phyloP scores from a whole-genome alignment of 2,797 vertebrate species.

The Sebastes flavidus region DNA sequence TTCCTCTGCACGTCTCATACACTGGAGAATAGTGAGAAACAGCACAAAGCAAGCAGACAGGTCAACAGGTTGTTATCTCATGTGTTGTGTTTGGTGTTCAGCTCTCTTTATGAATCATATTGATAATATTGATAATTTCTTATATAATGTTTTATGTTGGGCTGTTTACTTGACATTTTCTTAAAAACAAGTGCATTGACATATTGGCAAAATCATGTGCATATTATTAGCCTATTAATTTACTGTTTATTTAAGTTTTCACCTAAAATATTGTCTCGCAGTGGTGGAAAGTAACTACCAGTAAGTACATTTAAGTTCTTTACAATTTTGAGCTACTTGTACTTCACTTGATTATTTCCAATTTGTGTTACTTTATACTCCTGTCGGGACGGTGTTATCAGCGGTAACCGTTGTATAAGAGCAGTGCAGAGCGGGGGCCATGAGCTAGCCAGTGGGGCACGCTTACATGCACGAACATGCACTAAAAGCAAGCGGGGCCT shows the following conservation, averaged over 20 bases:
- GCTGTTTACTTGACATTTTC: background rate
- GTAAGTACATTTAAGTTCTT: background rate
- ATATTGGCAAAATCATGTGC: background rate
- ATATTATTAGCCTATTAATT: background rate
- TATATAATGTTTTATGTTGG: background rate
- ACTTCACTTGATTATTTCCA: background rate
- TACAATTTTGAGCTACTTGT: background rate
- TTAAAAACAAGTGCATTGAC: background rate
- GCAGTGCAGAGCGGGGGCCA: too few species aligned
- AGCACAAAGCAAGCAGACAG: slow-evolving; percentile 11
- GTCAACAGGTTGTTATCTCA: background rate
- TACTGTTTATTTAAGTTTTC: background rate
- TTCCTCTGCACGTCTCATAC: background rate
- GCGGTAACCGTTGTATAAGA: too few species aligned
- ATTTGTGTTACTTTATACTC: background rate
- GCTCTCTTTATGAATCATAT: background rate
- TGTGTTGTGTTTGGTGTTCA: background rate
- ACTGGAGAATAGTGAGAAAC: slow-evolving; percentile 3
- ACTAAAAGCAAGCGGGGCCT: too few species aligned
- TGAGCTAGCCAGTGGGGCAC: too few species aligned
- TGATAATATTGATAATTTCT: background rate
- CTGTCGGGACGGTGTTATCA: background rate
- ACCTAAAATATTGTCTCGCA: background rate
- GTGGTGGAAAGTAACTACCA: background rate
- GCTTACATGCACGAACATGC: too few species aligned